Evolutionary conservation across 2,797 vertebrate genomes (phyloP).

Genomic region (Brachymystax lenok): DNA sequence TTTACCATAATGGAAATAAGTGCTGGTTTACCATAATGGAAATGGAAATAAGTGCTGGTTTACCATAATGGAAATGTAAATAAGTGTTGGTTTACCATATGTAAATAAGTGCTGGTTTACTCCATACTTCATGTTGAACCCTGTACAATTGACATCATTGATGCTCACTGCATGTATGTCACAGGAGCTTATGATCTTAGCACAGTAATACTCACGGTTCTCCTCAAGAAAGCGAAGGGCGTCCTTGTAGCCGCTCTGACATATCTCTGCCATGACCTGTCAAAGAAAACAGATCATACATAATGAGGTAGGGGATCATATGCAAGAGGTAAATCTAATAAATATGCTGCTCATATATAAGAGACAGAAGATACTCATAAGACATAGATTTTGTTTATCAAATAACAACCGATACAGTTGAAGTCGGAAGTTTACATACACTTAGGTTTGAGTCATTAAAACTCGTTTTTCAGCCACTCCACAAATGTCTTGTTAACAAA

Average conservation of each 20-base stretch:
- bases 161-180: neutral
- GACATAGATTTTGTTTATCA: neutral
- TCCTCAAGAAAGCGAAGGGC: conserved; percentile 85
- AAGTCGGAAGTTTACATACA: no score
- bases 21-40: no score
- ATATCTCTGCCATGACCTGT: conserved; percentile 87
- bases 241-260: conserved; percentile 89
- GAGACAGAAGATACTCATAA: neutral
- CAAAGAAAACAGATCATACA: conserved; percentile 26
- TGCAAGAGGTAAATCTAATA: neutral
- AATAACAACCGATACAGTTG: no score
- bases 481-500: no score
- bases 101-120: neutral
- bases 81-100: no score
- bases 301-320: neutral
- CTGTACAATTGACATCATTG: neutral
- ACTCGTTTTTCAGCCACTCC: no score
- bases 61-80: no score
- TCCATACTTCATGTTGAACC: neutral
- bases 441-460: no score
- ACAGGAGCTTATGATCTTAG: neutral
- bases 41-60: no score
- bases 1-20: no score
- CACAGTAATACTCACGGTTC: conserved; percentile 77
- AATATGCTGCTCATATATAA: neutral